Evolutionary conservation across 2,113 vertebrate genomes (phyloP).

Genomic region (Paradoxurus hermaphroditus): DNA sequence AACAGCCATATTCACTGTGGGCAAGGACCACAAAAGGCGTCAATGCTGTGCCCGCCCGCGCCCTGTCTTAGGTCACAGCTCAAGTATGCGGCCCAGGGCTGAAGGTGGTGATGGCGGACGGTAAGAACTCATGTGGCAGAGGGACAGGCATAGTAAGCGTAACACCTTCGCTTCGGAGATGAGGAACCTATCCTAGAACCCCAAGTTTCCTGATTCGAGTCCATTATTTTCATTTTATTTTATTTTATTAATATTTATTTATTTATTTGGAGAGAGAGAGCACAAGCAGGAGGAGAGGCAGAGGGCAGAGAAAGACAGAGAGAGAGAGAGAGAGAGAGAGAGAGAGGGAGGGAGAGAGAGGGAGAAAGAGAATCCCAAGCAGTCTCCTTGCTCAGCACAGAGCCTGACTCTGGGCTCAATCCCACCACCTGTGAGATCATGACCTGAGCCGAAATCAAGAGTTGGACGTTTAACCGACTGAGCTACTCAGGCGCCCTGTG

Average conservation of each 20-base stretch:
- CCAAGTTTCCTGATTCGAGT: not conserved
- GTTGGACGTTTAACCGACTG: not conserved
- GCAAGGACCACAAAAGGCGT: not conserved
- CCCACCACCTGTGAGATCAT: not conserved
- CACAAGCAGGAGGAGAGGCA: too few relatives aligned
- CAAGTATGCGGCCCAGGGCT: not conserved
- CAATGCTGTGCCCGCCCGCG: not conserved
- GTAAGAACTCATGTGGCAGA: not conserved
- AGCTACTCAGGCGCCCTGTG: not conserved
- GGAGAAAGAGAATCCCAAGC: not conserved
- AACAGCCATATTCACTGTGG: not conserved
- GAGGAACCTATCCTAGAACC: not conserved
- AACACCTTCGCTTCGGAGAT: not conserved
- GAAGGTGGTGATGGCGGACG: not conserved
- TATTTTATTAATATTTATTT: not conserved
- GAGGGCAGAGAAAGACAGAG: not conserved
- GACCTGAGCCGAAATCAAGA: not conserved
- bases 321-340: not conserved
- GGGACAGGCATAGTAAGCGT: rapidly evolving
- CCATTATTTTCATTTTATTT: not conserved
- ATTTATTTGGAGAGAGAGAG: not conserved
- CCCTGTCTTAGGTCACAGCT: not conserved
- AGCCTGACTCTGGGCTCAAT: not conserved
- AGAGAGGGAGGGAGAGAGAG: not conserved
- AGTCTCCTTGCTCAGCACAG: not conserved